These are phyloP conservation scores for Mellilla xanthometata DNA, from an alignment of 2,888 invertebrate species.

Conservation along the genomic window DNA sequence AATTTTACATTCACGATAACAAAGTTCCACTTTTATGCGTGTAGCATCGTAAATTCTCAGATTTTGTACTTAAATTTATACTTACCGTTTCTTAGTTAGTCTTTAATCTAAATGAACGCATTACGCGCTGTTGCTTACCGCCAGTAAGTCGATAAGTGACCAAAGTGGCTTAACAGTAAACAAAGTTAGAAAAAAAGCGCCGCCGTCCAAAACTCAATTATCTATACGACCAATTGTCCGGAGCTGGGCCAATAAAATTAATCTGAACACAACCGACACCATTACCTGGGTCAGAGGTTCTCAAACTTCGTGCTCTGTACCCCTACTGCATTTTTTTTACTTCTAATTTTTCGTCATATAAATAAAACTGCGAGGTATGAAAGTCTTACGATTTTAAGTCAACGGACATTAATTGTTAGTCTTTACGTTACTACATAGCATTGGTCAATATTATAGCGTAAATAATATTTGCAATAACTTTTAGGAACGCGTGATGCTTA, in stretches of 20 bases:
- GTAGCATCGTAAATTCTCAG: conserved; percentile 28
- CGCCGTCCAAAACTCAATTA: conserved; percentile 73
- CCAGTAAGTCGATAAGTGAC: conserved; percentile 44
- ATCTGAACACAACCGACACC: conserved; percentile 72
- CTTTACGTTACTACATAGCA: too few relatives aligned
- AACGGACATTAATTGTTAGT: too few relatives aligned
- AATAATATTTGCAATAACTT: too few relatives aligned
- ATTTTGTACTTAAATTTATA: conserved; percentile 23
- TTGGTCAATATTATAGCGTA: too few relatives aligned
- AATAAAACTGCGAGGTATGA: too few relatives aligned
- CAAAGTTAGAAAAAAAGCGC: conserved; percentile 57
- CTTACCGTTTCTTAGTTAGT: conserved; percentile 23
- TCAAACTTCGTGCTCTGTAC: conserved; percentile 3
- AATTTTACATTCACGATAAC: conserved; percentile 36
- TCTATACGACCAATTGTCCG: conserved; percentile 79
- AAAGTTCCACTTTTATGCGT: conserved; percentile 31
- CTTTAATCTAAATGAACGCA: conserved; percentile 57
- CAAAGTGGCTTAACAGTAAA: conserved; percentile 65
- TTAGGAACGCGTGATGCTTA: too few relatives aligned
- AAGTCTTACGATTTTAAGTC: too few relatives aligned
- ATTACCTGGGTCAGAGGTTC: conserved; percentile 51
- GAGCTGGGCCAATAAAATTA: conserved; percentile 73
- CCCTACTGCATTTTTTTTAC: background rate
- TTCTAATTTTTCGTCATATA: too few relatives aligned
- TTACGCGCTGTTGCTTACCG: conserved; percentile 41